These are phyloP conservation scores for Gambelia wislizenii DNA, from an alignment of 2,797 vertebrate genomes.

Conservation along the genomic window DNA sequence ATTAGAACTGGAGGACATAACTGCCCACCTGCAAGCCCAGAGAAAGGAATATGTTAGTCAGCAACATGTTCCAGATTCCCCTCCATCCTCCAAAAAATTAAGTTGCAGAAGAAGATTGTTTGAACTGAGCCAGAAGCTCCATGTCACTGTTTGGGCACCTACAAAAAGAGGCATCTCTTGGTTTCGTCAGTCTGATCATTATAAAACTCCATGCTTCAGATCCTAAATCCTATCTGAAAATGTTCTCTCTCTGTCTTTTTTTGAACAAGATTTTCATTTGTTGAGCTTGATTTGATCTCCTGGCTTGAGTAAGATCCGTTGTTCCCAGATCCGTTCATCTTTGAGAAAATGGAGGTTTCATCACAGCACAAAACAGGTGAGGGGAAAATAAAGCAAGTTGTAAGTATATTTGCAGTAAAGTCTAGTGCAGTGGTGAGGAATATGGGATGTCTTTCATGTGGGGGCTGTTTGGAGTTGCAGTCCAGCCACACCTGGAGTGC, in stretches of 20 bases:
- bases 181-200: neutral
- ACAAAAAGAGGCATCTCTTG: neutral
- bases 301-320: neutral
- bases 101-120: too few species aligned
- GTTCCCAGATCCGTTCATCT: neutral
- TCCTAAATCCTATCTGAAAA: neutral
- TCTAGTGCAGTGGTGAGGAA: neutral
- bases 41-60: too few species aligned
- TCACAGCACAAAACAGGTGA: neutral
- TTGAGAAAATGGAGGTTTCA: neutral
- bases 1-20: too few species aligned
- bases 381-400: neutral
- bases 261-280: neutral
- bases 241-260: neutral
- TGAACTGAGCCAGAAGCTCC: too few species aligned
- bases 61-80: too few species aligned
- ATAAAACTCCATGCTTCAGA: neutral
- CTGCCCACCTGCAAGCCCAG: too few species aligned
- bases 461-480: too few species aligned
- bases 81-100: too few species aligned
- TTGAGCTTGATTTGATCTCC: neutral
- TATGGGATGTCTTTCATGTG: too few species aligned
- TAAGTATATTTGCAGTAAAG: neutral
- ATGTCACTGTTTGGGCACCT: too few species aligned
- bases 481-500: too few species aligned